These are phyloP conservation scores for Steinernema scapterisci DNA, from an alignment of 2,888 invertebrate species.

Conservation along the genomic window DNA sequence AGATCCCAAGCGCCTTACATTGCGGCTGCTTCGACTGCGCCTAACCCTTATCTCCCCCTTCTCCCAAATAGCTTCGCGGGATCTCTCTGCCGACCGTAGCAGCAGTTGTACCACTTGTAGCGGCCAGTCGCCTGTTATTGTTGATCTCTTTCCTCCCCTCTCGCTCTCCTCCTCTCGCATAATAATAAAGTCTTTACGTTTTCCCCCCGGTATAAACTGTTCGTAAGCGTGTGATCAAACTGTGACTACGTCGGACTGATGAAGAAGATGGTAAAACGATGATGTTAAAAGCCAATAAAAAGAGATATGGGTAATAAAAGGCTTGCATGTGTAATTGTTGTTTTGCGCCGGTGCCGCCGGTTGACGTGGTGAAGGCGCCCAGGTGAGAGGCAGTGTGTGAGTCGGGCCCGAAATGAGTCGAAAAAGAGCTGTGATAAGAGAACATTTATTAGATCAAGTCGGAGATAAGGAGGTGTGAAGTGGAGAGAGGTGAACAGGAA, in stretches of 20 bases:
- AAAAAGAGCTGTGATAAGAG: too few relatives aligned
- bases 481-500: neutral
- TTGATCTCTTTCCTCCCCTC: conserved; percentile 4
- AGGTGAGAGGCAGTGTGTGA: neutral
- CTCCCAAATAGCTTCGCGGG: conserved; percentile 14
- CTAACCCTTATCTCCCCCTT: neutral
- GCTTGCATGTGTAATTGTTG: conserved; percentile 16
- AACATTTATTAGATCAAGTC: neutral
- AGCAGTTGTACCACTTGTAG: neutral
- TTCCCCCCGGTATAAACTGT: too few relatives aligned
- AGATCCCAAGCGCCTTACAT: conserved; percentile 55
- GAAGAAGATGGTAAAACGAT: neutral
- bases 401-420: neutral
- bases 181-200: conserved; percentile 18
- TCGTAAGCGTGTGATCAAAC: too few relatives aligned
- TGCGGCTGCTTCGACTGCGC: conserved; percentile 61
- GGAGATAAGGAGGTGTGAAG: conserved; percentile 22
- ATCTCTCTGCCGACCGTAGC: conserved; percentile 25
- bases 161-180: conserved; percentile 3
- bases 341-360: neutral
- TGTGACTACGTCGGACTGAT: too few relatives aligned
- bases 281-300: conserved; percentile 18
- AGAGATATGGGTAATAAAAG: conserved; percentile 27
- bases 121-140: too few relatives aligned
- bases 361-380: neutral